Evolutionary conservation across 2,888 invertebrate genomes (phyloP).

Genomic region (Metopia argyrocephala): DNA sequence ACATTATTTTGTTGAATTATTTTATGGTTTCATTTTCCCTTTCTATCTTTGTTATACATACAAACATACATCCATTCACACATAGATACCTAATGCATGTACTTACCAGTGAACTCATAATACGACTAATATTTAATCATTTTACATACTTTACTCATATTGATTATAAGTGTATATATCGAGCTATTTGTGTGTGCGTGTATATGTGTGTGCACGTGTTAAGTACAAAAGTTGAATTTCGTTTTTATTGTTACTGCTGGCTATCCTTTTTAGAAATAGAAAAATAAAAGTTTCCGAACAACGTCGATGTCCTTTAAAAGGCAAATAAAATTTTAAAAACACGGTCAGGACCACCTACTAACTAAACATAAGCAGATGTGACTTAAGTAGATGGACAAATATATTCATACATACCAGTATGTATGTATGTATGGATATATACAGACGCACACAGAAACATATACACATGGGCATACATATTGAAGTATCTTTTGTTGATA

Average conservation of each 20-base stretch:
- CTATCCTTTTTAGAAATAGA: background rate
- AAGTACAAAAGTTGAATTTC: slow-evolving; percentile 24
- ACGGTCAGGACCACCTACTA: slow-evolving; percentile 35
- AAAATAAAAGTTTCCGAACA: background rate
- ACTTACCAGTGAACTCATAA: background rate
- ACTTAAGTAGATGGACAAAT: slow-evolving; percentile 11
- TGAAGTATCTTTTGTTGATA: slow-evolving; percentile 21
- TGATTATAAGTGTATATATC: slow-evolving; percentile 2
- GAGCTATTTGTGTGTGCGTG: background rate
- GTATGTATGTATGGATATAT: too few species aligned
- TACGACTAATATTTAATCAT: slow-evolving; percentile 52
- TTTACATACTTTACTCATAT: slow-evolving; percentile 45
- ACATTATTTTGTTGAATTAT: background rate
- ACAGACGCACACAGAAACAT: too few species aligned
- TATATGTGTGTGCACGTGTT: background rate
- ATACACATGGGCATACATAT: background rate
- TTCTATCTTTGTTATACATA: too few species aligned
- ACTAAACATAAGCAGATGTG: slow-evolving; percentile 39
- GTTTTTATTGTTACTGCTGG: slow-evolving; percentile 29
- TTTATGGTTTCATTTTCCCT: background rate
- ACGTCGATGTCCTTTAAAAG: slow-evolving; percentile 48
- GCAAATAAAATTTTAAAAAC: slow-evolving; percentile 45
- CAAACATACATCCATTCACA: background rate
- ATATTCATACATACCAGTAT: background rate
- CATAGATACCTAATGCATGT: background rate